phyloP scores from a whole-genome alignment of 2,797 vertebrate species.

The Channallabes apus region DNA sequence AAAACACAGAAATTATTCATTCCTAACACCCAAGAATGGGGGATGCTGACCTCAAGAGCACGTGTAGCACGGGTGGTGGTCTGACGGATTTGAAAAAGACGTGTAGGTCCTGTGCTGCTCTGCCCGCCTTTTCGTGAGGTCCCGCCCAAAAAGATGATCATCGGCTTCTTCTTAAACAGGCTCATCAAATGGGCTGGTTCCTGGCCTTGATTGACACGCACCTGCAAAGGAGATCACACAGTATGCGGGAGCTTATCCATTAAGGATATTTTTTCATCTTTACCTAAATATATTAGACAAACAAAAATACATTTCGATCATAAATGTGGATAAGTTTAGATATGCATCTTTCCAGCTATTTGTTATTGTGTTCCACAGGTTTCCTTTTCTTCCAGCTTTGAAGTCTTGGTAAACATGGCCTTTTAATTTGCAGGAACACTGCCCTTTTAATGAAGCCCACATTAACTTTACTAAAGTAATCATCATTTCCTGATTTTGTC shows the following conservation, averaged over 20 bases:
- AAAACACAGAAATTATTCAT: not conserved
- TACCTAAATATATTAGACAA: not conserved
- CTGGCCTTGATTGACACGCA: constrained; percentile 77
- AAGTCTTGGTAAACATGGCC: not conserved
- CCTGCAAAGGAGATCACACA: constrained; percentile 57
- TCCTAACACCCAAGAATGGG: constrained; percentile 11
- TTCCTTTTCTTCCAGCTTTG: not conserved
- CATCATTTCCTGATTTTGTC: not conserved
- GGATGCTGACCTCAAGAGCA: constrained; percentile 73
- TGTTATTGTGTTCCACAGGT: not conserved
- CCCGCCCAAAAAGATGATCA: constrained; percentile 73
- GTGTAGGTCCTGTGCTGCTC: constrained; percentile 54
- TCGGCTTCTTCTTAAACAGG: constrained; percentile 71
- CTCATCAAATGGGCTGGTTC: constrained; percentile 77
- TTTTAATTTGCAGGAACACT: not conserved
- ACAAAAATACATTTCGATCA: not conserved
- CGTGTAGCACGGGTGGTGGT: constrained; percentile 67
- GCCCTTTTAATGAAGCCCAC: not conserved
- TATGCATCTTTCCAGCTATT: not conserved
- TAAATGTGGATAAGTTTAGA: not conserved
- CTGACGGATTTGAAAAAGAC: constrained; percentile 76
- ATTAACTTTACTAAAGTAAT: not conserved
- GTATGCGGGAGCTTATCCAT: constrained; percentile 8
- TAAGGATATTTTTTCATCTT: not conserved
- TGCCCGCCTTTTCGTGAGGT: constrained; percentile 67